These are phyloP conservation scores for Thymelicus lineola DNA, from an alignment of 2,888 invertebrate species.

Conservation along the genomic window DNA sequence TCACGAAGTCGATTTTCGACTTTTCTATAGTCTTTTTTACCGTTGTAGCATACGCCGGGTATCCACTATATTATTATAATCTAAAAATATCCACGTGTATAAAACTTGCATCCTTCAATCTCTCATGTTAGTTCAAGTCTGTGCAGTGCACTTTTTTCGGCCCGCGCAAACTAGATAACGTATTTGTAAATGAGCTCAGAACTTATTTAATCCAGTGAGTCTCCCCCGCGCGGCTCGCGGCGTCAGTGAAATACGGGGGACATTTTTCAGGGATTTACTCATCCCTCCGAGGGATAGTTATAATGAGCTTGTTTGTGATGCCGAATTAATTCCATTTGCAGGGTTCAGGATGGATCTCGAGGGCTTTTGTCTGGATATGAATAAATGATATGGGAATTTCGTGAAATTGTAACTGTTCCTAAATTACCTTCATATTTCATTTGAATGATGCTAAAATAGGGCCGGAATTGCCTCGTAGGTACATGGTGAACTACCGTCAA, in stretches of 20 bases:
- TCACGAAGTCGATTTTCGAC: too few relatives aligned
- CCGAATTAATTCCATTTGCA: conserved; percentile 36
- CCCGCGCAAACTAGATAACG: conserved; percentile 29
- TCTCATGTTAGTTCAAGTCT: too few relatives aligned
- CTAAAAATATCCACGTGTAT: too few relatives aligned
- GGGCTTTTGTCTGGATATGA: conserved; percentile 42
- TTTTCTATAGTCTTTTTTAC: too few relatives aligned
- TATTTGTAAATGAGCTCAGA: conserved; percentile 60
- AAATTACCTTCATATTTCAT: conserved; percentile 8
- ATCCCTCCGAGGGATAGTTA: conserved; percentile 57
- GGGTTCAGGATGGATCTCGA: conserved; percentile 22
- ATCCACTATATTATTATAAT: too few relatives aligned
- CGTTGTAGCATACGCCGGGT: too few relatives aligned
- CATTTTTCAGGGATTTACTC: conserved; percentile 69
- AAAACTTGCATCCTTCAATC: too few relatives aligned
- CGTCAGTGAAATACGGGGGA: conserved; percentile 67
- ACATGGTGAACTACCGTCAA: too few relatives aligned
- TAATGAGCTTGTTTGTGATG: conserved; percentile 50
- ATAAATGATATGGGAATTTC: conserved; percentile 9
- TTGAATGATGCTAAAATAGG: not conserved
- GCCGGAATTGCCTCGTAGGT: too few relatives aligned
- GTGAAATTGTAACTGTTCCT: not conserved
- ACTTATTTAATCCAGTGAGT: conserved; percentile 60
- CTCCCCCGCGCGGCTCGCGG: conserved; percentile 39
- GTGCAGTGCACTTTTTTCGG: conserved; percentile 15